Percentiles rank a stretch among this genome's conserved stretches.
phyloP scores from a whole-genome alignment of 2,888 invertebrate genomes.

The Megalurothrips usitatus region DNA sequence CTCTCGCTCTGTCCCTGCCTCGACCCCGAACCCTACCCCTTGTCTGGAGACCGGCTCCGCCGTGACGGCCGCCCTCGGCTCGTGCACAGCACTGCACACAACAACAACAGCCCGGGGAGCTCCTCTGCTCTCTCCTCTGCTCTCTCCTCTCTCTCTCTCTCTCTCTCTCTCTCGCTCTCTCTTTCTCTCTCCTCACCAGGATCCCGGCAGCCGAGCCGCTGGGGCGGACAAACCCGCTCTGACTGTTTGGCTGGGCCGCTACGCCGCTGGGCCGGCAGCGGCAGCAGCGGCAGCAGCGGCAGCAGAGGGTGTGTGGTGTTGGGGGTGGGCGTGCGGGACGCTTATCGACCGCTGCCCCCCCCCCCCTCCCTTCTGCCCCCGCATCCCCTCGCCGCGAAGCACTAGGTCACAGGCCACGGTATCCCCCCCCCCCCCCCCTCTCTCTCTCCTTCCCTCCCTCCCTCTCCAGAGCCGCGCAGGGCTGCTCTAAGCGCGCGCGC shows the following conservation, averaged over 20 bases:
- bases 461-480: neutral
- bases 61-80: too few relatives aligned
- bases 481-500: neutral
- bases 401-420: conserved; percentile 24
- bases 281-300: too few relatives aligned
- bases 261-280: neutral
- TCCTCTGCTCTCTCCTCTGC: too few relatives aligned
- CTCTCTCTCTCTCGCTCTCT: too few relatives aligned
- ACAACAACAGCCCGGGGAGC: conserved; percentile 14
- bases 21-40: too few relatives aligned
- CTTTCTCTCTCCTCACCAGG: too few relatives aligned
- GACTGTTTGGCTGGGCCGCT: conserved; percentile 10
- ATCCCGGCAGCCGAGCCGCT: conserved; percentile 5
- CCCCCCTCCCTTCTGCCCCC: neutral
- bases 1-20: too few relatives aligned
- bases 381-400: conserved; percentile 16
- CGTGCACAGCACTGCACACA: neutral
- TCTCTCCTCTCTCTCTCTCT: too few relatives aligned
- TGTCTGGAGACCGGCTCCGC: too few relatives aligned
- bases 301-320: too few relatives aligned
- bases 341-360: neutral
- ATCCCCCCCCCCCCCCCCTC: neutral
- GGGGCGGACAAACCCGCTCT: conserved; percentile 18
- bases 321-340: neutral
- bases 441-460: neutral